Evolutionary conservation across 2,888 invertebrate species (phyloP), one percentile per base, ranked within the genome.

Genomic region (Alentia gelatinosa): DNA sequence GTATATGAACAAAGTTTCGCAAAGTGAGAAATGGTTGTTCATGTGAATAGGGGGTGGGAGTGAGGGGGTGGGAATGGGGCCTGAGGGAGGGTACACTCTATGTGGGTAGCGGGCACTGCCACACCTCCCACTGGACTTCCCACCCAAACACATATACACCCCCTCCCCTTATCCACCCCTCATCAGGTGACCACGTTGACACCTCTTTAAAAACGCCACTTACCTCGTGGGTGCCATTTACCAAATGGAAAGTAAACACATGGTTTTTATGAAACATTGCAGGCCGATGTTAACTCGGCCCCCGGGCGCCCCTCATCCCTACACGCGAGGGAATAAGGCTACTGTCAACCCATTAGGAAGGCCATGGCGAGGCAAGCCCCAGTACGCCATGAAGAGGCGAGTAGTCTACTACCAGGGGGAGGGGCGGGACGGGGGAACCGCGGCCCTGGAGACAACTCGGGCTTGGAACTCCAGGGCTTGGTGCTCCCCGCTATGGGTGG

Each of bases 161-260:
- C n/a, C n/a, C n/a, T n/a, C n/a, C n/a, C n/a, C n/a, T n/a, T n/a
- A n/a, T n/a, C n/a, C n/a, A 19, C n/a, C 75, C 75, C 75, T 75
- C 75, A 75, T 30, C 35, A 1, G 15, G 75, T n/a, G 75, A 75
- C 75, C 0, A 30, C 33, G 86, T 47, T 86, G 86, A 86, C 86
- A 86, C 86, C 86, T 33, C 86, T 42, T 86, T 86, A 86, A 86
- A 86, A 86, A 86, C 86, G 33, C 42, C 86, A 23, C 50, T 26
- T 19, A 86, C 30, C 86, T 86, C 86, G 3, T 12, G 86, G 86
- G 86, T 30, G 86, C 30, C 42, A 47, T 86, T 86, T 47, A 30
- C 47, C 50, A 86, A 86, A 86, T 86, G 86, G 86, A 86, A 86
- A 86, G 86, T 86, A 86, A 86, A 86, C 86, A 86, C 86, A 86